Evolutionary conservation across 2,888 invertebrate species (phyloP).

Genomic region (Zhengitettix transpicula): DNA sequence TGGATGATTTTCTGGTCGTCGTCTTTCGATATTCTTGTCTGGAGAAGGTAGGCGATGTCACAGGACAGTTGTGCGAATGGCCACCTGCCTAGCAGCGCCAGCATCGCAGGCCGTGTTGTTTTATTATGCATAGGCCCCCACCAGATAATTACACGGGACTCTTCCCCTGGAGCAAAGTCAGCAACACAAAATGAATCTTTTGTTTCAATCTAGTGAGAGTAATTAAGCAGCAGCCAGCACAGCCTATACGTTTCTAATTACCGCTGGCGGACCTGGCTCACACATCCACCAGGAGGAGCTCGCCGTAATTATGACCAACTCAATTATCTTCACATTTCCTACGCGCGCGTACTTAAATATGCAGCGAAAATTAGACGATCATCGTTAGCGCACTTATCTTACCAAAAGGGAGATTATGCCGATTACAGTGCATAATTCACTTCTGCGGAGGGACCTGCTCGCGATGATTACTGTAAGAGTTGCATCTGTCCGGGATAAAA

Average conservation of each 20-base stretch:
- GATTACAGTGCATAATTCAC: too few species aligned
- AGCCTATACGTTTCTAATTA: background rate
- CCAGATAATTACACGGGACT: constrained; percentile 9
- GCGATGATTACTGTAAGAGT: too few species aligned
- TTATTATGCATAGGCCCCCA: constrained; percentile 6
- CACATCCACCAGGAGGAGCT: too few species aligned
- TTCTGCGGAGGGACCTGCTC: too few species aligned
- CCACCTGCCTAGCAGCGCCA: background rate
- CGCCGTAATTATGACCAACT: background rate
- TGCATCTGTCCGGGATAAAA: too few species aligned
- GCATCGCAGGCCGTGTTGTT: constrained; percentile 3
- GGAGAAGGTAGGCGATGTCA: background rate
- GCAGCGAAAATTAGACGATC: too few species aligned
- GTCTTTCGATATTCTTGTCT: too few species aligned
- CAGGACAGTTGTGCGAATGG: background rate
- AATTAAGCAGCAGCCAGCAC: constrained; percentile 10
- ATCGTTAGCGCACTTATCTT: too few species aligned
- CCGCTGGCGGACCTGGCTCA: background rate
- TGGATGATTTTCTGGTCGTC: too few species aligned
- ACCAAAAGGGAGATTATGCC: too few species aligned
- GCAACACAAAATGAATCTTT: constrained; percentile 13
- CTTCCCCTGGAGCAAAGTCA: constrained; percentile 3
- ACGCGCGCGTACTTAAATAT: too few species aligned
- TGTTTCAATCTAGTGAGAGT: constrained; percentile 13
- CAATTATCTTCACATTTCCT: background rate